These are phyloP conservation scores for Neopipo cinnamomea DNA, from an alignment of 2,113 vertebrate genomes.

Conservation along the genomic window DNA sequence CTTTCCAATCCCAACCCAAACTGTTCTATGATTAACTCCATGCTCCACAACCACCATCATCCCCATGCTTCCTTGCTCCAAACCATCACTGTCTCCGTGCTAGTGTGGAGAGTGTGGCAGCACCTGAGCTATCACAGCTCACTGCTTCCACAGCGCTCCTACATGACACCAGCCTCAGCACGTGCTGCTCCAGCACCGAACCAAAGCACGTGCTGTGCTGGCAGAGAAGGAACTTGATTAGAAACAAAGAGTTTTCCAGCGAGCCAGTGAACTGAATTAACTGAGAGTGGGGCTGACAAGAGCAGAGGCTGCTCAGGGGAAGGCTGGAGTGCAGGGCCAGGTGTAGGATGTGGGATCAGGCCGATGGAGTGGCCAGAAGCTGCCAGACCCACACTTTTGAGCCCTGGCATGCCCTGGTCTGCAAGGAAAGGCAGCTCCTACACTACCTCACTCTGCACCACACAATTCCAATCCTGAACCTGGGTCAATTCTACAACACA, in stretches of 20 bases:
- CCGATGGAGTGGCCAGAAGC: accelerated
- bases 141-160: neutral
- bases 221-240: neutral
- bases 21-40: neutral
- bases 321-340: neutral
- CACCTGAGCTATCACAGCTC: neutral
- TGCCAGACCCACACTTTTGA: neutral
- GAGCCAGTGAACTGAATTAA: neutral
- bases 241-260: neutral
- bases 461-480: neutral
- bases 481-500: accelerated
- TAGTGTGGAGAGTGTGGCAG: neutral
- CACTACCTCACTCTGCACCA: neutral
- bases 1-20: neutral
- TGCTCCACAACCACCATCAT: neutral
- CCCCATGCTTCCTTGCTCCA: neutral
- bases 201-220: neutral
- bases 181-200: neutral
- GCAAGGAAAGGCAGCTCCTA: neutral
- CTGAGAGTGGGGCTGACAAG: accelerated
- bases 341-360: neutral
- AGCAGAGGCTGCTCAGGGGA: neutral
- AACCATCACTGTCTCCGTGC: neutral
- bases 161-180: neutral
- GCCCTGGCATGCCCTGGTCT: neutral